These are phyloP conservation scores for Leucania comma DNA, from an alignment of 2,888 invertebrate genomes.

Conservation along the genomic window DNA sequence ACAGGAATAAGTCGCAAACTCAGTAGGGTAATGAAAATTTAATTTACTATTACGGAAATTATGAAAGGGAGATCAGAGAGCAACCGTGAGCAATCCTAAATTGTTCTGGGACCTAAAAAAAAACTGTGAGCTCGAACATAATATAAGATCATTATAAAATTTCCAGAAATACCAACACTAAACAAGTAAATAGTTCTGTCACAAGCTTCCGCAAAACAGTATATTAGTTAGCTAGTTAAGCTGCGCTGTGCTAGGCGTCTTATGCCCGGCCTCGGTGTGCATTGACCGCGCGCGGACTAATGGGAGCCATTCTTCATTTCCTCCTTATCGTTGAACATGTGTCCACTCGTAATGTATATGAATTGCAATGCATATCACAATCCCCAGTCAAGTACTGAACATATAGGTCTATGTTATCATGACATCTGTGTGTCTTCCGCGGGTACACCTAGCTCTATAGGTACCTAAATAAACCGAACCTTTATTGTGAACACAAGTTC, in stretches of 20 bases:
- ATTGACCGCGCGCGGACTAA: background rate
- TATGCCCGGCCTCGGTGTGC: background rate
- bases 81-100: no score
- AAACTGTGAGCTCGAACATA: background rate
- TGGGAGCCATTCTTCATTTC: conserved; percentile 12
- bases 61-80: no score
- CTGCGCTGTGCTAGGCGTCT: conserved; percentile 3
- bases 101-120: background rate
- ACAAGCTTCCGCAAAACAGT: background rate
- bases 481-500: background rate
- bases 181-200: conserved; percentile 2
- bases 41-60: no score
- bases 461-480: background rate
- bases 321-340: conserved; percentile 14
- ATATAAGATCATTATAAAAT: background rate
- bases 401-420: background rate
- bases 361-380: background rate
- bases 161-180: background rate
- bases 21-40: no score
- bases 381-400: background rate
- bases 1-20: no score
- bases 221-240: conserved; percentile 6
- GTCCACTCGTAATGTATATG: background rate
- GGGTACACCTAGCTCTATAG: background rate
- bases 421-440: background rate